A percentile compares a stretch with the other conserved stretches of the same genome.
Evolutionary conservation across 35 echinoderm and acorn worm species (phyloP).

Genomic region (Lytechinus pictus): DNA sequence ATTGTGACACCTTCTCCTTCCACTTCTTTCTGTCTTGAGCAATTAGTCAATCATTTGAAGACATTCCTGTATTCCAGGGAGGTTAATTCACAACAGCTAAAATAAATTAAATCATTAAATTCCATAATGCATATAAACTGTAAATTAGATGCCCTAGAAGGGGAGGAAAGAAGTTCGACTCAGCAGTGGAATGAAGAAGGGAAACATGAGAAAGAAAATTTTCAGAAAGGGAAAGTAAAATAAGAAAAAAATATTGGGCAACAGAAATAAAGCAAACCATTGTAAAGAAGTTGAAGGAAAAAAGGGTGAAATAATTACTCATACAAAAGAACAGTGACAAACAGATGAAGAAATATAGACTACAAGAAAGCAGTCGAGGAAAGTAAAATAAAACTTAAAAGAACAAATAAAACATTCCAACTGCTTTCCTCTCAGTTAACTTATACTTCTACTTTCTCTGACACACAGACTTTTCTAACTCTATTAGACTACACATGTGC

Average conservation of each 20-base stretch:
- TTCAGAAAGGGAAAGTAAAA: no score
- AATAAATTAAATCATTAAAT: no score
- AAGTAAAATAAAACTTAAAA: not conserved
- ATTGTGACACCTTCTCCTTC: no score
- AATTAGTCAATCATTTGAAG: no score
- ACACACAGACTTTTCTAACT: not conserved
- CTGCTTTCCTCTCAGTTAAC: not conserved
- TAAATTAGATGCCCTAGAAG: not conserved
- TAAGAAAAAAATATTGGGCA: not conserved
- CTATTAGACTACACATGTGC: not conserved
- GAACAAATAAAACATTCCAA: not conserved
- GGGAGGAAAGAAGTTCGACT: not conserved
- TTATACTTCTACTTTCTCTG: not conserved
- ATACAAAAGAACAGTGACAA: not conserved
- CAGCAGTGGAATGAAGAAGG: no score
- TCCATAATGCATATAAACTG: no score
- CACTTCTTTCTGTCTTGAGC: no score
- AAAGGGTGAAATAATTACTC: not conserved
- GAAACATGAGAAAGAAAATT: not conserved
- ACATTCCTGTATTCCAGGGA: no score
- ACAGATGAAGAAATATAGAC: not conserved
- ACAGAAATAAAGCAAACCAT: not conserved
- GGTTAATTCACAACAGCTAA: no score
- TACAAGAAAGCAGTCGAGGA: not conserved
- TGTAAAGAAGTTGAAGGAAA: not conserved